Base-by-base conservation (phyloP, 2,113 vertebrate genomes). In the Boulengeromyrus knoepffleri region DNA sequence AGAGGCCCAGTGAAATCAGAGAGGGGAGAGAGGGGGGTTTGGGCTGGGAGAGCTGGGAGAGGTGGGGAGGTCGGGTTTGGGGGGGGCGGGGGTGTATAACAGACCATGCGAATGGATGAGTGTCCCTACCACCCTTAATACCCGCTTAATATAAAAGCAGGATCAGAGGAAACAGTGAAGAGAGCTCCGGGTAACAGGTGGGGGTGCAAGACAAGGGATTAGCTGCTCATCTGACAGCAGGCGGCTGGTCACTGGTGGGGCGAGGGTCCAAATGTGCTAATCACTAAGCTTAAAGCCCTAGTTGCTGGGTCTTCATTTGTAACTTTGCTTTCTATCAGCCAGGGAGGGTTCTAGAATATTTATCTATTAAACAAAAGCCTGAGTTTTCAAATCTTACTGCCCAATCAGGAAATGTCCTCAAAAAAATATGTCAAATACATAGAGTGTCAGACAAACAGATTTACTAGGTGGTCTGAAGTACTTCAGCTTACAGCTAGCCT, bases 1-100 rank as follows among this genome's bases (percentile, higher is more conserved):
- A 27, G 85, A 83, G 74, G 74, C 7, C 84, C 66, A 49, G 90
- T 90, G 89, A 90, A 45, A 92, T 5, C 31, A 31, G 89, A 91
- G 90, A 89, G 47, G 70, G 90, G 62, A 31, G 10, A 66, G 90
- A 53, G 70, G 88, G 47, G 90, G 50, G 13, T 12, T 42, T 52
- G 49, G 49, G 49, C n/a, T 36, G 85, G 85, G n/a, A 27, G 10
- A 36, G 85, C 6, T 3, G 52, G 89, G 84, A 46, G 80, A 89
- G 52, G 90, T 45, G 19, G 83, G 83, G 13, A 19, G 50, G 50
- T 27, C 46, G 83, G 83, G 39, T 31, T 70, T 31, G 21, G 56
- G 47, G 2, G n/a, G 3, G 90, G 2, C 9, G 88, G 93, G 90
- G 91, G 45, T 92, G 92, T 17, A 87, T 39, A 87, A 36, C 31